Base-by-base conservation (phyloP, 1,140 invertebrate genomes). In the Brachionus plicatilis region DNA sequence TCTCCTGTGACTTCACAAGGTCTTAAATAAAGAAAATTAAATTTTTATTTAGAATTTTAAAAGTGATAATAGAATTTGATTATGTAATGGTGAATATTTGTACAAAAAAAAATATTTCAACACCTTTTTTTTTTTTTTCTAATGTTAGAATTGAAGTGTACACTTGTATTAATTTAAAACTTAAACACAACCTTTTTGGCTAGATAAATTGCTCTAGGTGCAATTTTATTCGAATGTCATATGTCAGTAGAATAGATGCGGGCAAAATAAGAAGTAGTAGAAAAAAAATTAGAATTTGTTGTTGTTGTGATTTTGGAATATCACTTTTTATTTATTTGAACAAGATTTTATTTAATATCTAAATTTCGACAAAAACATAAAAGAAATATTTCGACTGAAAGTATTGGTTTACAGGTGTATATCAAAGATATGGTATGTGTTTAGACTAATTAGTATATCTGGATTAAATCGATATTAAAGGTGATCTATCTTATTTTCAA, bases 401-500 rank as follows among this genome's bases (percentile, higher is more conserved):
- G 66, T 68, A 68, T 68, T 68, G 33, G 27, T 68, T 68, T 68
- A 68, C 66, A 68, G 66, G 66, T 68, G 66, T 68, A 41, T 11
- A 68, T 68, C 27, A 33, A 41, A 33, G 27, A 68, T 68, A 60
- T 60, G 53, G 53, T 60, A 60, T 68, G 66, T 68, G 27, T 33
- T 68, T 68, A 33, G 66, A 68, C 66, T 68, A 68, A 68, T 68
- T 68, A 68, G 66, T 33, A 41, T 68, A 68, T 68, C 66, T 68
- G 66, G 66, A 68, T 68, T 68, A 68, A 68, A 68, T 68, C 66
- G 66, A 68, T 33, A 68, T 41, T 68, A 68, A 68, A 68, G n/a
- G 66, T 68, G 66, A 68, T 68, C 66, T 68, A 68, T 68, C 66
- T 68, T 68, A 20, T 60, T 60, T 68, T 68, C 66, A 68, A 68